Percentiles rank a stretch among this genome's conserved stretches.
phyloP scores from a whole-genome alignment of 2,797 vertebrate genomes.

The Borostomias antarcticus region DNA sequence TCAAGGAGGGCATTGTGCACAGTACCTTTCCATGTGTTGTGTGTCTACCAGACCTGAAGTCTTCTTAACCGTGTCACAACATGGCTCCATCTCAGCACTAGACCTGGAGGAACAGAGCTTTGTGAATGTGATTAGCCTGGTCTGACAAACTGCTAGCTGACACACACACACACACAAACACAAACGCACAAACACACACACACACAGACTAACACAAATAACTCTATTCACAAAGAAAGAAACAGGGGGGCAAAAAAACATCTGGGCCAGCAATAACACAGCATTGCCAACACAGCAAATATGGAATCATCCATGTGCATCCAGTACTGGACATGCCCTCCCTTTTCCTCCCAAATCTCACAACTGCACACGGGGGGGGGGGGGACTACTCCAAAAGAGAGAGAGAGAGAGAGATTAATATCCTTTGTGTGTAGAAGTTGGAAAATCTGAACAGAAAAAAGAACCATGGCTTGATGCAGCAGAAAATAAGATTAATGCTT shows the following conservation, averaged over 20 bases:
- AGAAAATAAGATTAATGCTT: constrained; percentile 13
- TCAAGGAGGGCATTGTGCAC: constrained; percentile 18
- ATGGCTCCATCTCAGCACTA: constrained; percentile 9
- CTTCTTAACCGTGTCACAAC: constrained; percentile 24
- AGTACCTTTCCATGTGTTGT: background rate
- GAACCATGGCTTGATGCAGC: constrained; percentile 13
- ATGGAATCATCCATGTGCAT: constrained; percentile 29
- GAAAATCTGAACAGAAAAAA: background rate
- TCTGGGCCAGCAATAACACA: constrained; percentile 13
- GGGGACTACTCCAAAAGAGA: background rate
- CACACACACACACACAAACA: background rate
- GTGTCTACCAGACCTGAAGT: background rate
- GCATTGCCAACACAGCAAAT: constrained; percentile 19
- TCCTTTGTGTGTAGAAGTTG: too few relatives aligned
- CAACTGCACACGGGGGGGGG: background rate
- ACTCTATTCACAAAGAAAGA: constrained; percentile 30
- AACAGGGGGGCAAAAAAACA: background rate
- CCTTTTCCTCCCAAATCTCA: constrained; percentile 20
- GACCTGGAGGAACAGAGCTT: constrained; percentile 18
- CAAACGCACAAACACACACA: constrained; percentile 9
- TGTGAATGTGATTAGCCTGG: constrained; percentile 27
- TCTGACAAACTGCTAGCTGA: constrained; percentile 29
- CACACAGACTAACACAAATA: background rate
- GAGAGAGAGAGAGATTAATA: constrained; percentile 10
- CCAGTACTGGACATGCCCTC: constrained; percentile 9